Conservation (phyloP, 64 coral and sea anemone species). For the Pocillopora verrucosa region DNA sequence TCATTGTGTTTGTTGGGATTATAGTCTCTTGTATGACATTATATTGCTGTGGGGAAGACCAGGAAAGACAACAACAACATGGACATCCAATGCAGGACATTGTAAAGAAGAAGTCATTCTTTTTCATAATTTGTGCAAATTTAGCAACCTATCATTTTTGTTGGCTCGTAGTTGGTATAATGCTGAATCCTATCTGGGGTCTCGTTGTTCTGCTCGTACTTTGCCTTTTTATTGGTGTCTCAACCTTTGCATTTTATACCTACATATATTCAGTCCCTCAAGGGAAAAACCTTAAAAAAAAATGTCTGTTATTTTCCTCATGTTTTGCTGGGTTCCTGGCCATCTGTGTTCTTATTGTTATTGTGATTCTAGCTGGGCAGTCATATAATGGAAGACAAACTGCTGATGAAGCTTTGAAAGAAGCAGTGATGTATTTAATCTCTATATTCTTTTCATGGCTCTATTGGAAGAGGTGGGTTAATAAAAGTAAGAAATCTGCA, state of each 20-base stretch:
- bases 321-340: neutral
- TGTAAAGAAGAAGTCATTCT: neutral
- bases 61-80: too few relatives aligned
- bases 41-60: neutral
- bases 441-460: neutral
- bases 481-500: neutral
- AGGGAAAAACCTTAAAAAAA: too few relatives aligned
- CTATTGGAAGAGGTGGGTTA: neutral
- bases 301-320: neutral
- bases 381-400: neutral
- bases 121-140: neutral
- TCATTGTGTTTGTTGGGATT: neutral
- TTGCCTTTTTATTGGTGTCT: neutral
- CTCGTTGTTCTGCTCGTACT: neutral
- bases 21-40: neutral
- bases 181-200: constrained; percentile 13
- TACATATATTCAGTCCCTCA: neutral
- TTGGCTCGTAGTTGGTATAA: constrained; percentile 1
- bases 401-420: neutral
- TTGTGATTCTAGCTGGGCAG: constrained; percentile 3
- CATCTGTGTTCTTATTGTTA: neutral
- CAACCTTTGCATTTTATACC: neutral
- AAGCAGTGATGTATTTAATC: neutral
- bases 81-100: too few relatives aligned
- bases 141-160: neutral